Percentiles rank a stretch among this genome's conserved stretches.
Conservation (phyloP, 1,140 invertebrate genomes). For the Steinernema feltiae region DNA sequence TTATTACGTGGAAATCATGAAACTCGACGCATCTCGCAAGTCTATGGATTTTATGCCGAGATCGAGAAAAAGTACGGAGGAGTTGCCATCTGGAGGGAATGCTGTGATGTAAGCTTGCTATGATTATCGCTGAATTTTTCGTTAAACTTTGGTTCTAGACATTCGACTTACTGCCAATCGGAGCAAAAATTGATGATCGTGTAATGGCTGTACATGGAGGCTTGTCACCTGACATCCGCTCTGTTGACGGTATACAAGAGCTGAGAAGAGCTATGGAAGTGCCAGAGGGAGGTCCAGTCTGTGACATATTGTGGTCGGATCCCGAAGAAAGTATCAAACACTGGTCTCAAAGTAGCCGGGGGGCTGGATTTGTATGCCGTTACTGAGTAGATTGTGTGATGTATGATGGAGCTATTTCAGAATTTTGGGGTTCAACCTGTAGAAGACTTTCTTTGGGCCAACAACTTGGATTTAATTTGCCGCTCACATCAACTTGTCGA, state of each 20-base stretch:
- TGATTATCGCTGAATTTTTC: background rate
- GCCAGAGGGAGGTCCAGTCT: slow-evolving; percentile 47
- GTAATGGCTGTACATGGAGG: slow-evolving; percentile 54
- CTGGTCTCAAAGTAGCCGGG: slow-evolving; percentile 82
- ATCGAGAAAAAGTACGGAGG: slow-evolving; percentile 56
- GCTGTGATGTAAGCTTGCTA: slow-evolving; percentile 42
- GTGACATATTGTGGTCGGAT: slow-evolving; percentile 78
- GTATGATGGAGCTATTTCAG: background rate
- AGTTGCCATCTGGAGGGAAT: slow-evolving; percentile 54
- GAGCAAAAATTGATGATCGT: slow-evolving; percentile 52
- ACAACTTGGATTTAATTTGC: slow-evolving; percentile 88
- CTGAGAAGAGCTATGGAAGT: slow-evolving; percentile 50
- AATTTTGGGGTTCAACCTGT: slow-evolving; percentile 11
- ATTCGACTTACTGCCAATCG: slow-evolving; percentile 54
- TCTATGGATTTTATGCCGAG: slow-evolving; percentile 60
- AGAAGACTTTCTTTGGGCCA: slow-evolving; percentile 75
- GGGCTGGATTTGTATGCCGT: slow-evolving; percentile 77
- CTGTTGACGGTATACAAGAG: slow-evolving; percentile 42
- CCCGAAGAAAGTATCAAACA: slow-evolving; percentile 80
- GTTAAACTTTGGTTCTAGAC: slow-evolving; percentile 39
- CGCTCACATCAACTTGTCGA: slow-evolving; percentile 92
- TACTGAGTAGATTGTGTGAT: slow-evolving; percentile 57
- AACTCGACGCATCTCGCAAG: slow-evolving; percentile 92
- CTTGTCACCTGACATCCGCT: slow-evolving; percentile 49
- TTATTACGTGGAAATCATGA: slow-evolving; percentile 93